Base-by-base conservation (phyloP, 1,140 invertebrate species). In the Helicoverpa armigera region DNA sequence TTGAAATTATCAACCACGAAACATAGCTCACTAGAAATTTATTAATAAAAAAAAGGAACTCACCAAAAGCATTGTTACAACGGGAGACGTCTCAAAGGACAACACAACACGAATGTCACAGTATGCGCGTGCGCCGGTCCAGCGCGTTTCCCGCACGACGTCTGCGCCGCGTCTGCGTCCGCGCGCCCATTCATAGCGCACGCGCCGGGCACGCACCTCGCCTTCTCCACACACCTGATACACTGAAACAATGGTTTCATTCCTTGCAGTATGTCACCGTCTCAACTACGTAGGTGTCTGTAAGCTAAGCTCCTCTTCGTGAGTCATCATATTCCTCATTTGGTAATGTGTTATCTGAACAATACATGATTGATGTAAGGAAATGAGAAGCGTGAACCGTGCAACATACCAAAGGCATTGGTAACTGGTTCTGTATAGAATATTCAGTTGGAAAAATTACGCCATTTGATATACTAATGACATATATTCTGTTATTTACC, bases 111-210 rank as follows among this genome's bases (percentile, higher is more conserved):
- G 65, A 80, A 58, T 79, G 50, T 56, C 74, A 65, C 75, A 63
- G 75, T 58, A 9, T 12, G 54, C 43, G 70, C 67, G 79, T 63
- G 75, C 50, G 65, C 77, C 74, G 83, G 82, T 76, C 58, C n/a
- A 50, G 83, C 89, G 88, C 86, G 90, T 89, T 86, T 84, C 81
- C 86, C 85, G 83, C 83, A 81, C 90, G 88, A 74, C 81, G 92
- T 93, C 91, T 91, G 85, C 85, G 85, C 77, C 83, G 81, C 87
- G 91, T 92, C 91, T 92, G 90, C 73, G 74, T 67, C 70, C 50
- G 43, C 82, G 79, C 65, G 43, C 72, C 65, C 80, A 80, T 80
- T 77, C 85, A 87, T 87, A 87, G 82, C 76, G 83, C 85, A 89
- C 86, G 80, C 31, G 69, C 23, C 58, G 63, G 43, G 23, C 61